Base-by-base conservation (phyloP, 1,140 invertebrate genomes). In the Drosophila athabasca region DNA sequence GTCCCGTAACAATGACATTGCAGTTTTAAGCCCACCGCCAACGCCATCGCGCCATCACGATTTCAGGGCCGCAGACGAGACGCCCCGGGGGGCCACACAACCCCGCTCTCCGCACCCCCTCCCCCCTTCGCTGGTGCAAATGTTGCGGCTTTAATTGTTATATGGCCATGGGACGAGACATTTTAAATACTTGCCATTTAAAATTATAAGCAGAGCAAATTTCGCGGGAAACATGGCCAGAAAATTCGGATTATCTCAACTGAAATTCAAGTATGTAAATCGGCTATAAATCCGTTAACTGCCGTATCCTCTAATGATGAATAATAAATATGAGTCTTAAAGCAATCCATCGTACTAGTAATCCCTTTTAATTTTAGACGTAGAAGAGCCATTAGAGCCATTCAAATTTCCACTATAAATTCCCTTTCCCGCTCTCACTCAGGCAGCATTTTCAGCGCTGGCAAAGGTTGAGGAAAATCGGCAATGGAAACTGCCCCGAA, bases 1-100 rank as follows among this genome's bases (percentile, higher is more conserved):
- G 82, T 59, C 78, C 81, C 74, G 75, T 75, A 87, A 87, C 83
- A 87, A 88, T 87, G 82, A 87, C 82, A 87, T 87, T 87, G 82
- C 82, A 88, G 85, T 87, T 87, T 87, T 87, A 88, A 87, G 81
- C 9, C 35, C 35, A 51, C 58, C 72, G 68, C 65, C 80, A 43
- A 35, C 50, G 43, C 24, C 60, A 19, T 9, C 59, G 19, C 22
- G 43, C 24, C 60, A 19, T 9, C 59, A 19, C 22, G 45, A 46
- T 82, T 85, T 82, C 75, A 81, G 82, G 82, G 82, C 48, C 69
- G 43, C 58, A 52, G 62, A 53, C 51, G 22, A 54, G 55, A 45
- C 45, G 11, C 13, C 54, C 17, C 22, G n/a, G 9, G 44, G 35
- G 26, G 17, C 26, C 22, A 43, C 41, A n/a, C 43, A 9, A 17